Percentiles rank a stretch among this genome's conserved stretches.
Evolutionary conservation across 1,140 invertebrate genomes (phyloP).

Genomic region (Ceratosolen fusciceps): DNA sequence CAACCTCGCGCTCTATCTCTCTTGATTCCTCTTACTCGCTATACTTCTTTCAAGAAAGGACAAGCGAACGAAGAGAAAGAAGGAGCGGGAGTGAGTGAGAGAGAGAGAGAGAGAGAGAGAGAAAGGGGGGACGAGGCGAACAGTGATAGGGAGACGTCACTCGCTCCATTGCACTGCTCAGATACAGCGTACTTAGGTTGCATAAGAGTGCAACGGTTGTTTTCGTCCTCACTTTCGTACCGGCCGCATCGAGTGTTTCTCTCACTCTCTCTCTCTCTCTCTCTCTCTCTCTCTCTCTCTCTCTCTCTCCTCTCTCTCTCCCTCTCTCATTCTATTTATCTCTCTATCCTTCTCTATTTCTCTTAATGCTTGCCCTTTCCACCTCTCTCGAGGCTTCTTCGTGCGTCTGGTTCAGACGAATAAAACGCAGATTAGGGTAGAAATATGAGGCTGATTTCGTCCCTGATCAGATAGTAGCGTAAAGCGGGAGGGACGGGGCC

Average conservation of each 20-base stretch:
- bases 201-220: constrained; percentile 49
- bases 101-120: constrained; percentile 36
- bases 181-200: constrained; percentile 30
- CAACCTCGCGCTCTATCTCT: background rate
- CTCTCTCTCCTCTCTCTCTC: no score
- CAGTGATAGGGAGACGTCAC: constrained; percentile 39
- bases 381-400: background rate
- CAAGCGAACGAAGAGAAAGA: constrained; percentile 4
- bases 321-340: no score
- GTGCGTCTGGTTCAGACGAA: background rate
- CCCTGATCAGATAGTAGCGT: no score
- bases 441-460: background rate
- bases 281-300: constrained; percentile 1
- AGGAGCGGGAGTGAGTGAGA: constrained; percentile 1
- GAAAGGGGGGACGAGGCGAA: background rate
- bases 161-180: background rate
- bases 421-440: constrained; percentile 33
- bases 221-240: constrained; percentile 40
- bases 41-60: no score
- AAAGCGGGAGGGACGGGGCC: no score
- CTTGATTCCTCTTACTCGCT: no score
- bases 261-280: background rate
- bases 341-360: background rate
- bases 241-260: constrained; percentile 4
- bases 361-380: background rate